Evolutionary conservation across 1,140 invertebrate species (phyloP).

Genomic region (Drosophila pandora): DNA sequence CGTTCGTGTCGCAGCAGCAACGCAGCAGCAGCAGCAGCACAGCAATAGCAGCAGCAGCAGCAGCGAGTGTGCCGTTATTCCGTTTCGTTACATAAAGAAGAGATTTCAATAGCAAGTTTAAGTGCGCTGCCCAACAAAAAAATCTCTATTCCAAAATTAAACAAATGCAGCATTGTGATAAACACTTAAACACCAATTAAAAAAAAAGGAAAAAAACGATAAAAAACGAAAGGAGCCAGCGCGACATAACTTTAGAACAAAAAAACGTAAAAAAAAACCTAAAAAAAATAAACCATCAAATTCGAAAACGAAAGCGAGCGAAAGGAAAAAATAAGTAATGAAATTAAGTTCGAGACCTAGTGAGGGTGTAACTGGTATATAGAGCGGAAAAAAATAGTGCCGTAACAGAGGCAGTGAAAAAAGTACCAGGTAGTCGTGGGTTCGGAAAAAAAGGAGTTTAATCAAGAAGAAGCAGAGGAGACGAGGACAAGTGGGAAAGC

Average conservation of each 20-base stretch:
- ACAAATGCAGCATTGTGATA: constrained; percentile 50
- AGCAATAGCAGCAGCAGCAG: constrained; percentile 45
- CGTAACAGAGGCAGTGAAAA: constrained; percentile 63
- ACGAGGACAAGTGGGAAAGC: constrained; percentile 17
- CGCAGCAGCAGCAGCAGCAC: constrained; percentile 57
- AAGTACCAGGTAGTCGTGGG: constrained; percentile 41
- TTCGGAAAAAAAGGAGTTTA: constrained; percentile 8
- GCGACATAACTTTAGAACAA: constrained; percentile 12
- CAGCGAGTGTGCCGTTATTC: constrained; percentile 67
- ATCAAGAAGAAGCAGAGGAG: constrained; percentile 22
- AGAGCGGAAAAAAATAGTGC: constrained; percentile 42
- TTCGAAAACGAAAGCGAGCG: constrained; percentile 18
- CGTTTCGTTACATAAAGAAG: constrained; percentile 68
- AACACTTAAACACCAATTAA: constrained; percentile 31
- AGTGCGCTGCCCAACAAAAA: constrained; percentile 58
- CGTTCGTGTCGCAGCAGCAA: constrained; percentile 74
- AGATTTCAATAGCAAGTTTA: constrained; percentile 71
- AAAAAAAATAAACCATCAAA: constrained; percentile 11
- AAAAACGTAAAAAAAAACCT: background rate
- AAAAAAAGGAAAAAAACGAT: background rate
- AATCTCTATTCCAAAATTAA: constrained; percentile 9
- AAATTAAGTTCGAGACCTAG: constrained; percentile 6
- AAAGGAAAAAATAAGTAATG: constrained; percentile 25
- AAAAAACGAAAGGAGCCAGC: constrained; percentile 30
- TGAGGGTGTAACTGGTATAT: constrained; percentile 28